Base-by-base conservation (phyloP, 2,888 invertebrate species). In the Torymus tubicola region DNA sequence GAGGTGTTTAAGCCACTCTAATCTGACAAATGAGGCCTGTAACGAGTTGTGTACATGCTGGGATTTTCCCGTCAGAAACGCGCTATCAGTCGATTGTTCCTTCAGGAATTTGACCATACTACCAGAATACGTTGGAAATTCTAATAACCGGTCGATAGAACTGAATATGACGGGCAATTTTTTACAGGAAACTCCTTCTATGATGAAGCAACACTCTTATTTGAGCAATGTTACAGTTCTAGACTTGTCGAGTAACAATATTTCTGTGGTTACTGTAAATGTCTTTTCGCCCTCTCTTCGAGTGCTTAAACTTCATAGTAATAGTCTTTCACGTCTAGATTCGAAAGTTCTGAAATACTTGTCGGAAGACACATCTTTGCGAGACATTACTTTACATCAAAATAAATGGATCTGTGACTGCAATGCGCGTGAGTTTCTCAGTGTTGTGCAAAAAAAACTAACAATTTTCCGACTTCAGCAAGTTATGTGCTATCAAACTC, bases 371-470 rank as follows among this genome's bases (percentile, higher is more conserved):
- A 58, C 42, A 2, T 18, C 10, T 1, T 24, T 75, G 13, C 16
- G 88, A 18, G 88, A 89, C 42, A 83, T 94, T 55, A 92, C 92
- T 85, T 89, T 96, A 10, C 91, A 93, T 8, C 90, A 92, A 12
- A 96, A 96, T 88, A 94, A 94, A 0, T 93, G 96, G 92, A 87
- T 88, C 11, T 96, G 96, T 87, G 92, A 93, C 84, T 96, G 96
- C 86, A 90, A 92, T 0, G 92, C 94, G 31, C 92, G 92, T 74
- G 89, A 92, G 12, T 92, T 96, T 68, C 88, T 95, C 11, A 91
- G 92, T 21, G 94, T 93, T 85, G 87, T 94, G 0, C 92, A 93
- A 76, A 87, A 86, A 4, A 91, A 91, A 61, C 18, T 65, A 1
- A 31, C 74, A 82, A 13, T 82, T 78, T 55, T 81, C 79, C 13